These are phyloP conservation scores for Oxyruncus cristatus DNA, from an alignment of 2,113 vertebrate species.

Conservation along the genomic window DNA sequence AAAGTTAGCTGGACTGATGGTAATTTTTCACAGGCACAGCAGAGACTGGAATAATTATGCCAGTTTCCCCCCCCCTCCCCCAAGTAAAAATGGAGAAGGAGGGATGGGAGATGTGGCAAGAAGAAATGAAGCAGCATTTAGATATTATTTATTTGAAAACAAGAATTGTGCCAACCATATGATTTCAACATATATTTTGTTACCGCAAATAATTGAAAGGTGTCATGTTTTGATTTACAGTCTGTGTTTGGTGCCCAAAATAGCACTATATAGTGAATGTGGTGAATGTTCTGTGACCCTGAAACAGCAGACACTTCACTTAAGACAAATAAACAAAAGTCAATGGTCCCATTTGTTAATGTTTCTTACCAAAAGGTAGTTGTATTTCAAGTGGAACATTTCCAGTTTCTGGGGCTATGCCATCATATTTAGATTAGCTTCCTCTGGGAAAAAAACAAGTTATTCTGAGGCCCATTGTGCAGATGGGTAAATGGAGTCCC, in stretches of 20 bases:
- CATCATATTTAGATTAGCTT: not conserved
- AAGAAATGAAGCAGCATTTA: not conserved
- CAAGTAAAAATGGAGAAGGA: not conserved
- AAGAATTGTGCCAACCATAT: not conserved
- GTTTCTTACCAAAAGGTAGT: not conserved
- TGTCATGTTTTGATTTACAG: constrained; percentile 7
- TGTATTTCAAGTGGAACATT: not conserved
- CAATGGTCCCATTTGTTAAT: not conserved
- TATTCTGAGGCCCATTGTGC: not conserved
- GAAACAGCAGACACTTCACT: not conserved
- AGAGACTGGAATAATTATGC: not conserved
- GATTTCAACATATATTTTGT: not conserved
- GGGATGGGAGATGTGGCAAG: not conserved
- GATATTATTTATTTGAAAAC: not conserved
- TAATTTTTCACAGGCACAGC: constrained; percentile 8
- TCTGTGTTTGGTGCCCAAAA: not conserved
- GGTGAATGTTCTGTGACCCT: not conserved
- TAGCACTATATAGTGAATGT: not conserved
- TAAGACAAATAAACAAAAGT: constrained; percentile 24
- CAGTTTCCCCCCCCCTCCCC: fast-evolving
- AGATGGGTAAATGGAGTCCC: not conserved
- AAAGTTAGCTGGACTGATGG: not conserved
- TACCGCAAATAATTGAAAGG: not conserved
- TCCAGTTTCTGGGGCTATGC: not conserved
- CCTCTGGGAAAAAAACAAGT: not conserved